phyloP scores from a whole-genome alignment of 1,140 invertebrate species.

The Cyrtorhinus lividipennis region DNA sequence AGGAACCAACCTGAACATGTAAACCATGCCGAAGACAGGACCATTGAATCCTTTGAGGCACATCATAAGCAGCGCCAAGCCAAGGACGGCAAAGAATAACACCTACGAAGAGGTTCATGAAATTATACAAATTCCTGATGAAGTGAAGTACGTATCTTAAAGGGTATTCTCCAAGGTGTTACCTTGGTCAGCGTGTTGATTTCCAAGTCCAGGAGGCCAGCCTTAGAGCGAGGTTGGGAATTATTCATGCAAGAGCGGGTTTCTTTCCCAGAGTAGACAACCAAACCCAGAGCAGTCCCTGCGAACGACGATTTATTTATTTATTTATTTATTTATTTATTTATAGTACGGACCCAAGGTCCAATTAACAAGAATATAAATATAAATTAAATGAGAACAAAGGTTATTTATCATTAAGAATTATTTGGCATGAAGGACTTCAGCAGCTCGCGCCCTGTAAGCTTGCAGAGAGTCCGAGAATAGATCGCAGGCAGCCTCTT shows the following conservation, averaged over 20 bases:
- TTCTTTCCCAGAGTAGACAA: constrained; percentile 94
- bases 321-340: no score
- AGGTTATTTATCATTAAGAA: no score
- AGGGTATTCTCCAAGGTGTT: neutral
- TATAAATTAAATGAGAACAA: no score
- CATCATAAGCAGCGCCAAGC: constrained; percentile 88
- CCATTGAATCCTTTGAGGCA: constrained; percentile 86
- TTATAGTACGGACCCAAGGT: no score
- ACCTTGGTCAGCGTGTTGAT: constrained; percentile 88
- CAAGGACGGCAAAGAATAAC: constrained; percentile 81
- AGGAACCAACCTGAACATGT: neutral
- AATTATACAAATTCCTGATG: neutral
- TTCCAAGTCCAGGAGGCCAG: constrained; percentile 87
- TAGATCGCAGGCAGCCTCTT: no score
- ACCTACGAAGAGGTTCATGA: constrained; percentile 30
- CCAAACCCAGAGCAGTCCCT: constrained; percentile 82
- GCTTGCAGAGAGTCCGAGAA: no score
- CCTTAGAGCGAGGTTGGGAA: constrained; percentile 83
- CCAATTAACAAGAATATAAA: no score
- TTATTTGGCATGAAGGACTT: no score
- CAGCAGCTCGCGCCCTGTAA: no score
- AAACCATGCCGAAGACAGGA: constrained; percentile 54
- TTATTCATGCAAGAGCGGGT: constrained; percentile 98
- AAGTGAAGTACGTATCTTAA: neutral
- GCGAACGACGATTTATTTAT: no score